Evolutionary conservation across 1,140 invertebrate genomes (phyloP).

Genomic region (Monomorium pharaonis): DNA sequence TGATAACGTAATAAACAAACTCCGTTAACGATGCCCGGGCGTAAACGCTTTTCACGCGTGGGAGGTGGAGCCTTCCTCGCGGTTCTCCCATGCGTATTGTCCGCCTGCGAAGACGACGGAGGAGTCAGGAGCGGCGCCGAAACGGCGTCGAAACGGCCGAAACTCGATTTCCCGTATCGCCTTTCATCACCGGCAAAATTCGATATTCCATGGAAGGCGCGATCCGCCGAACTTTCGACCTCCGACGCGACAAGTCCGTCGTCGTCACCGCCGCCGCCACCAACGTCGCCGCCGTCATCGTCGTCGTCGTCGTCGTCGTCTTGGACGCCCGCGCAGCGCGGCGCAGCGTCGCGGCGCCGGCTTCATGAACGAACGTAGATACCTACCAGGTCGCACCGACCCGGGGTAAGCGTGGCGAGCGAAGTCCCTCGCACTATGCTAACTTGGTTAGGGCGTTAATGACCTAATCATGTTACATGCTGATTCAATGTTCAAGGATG

Average conservation of each 20-base stretch:
- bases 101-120: slow-evolving; percentile 2
- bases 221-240: slow-evolving; percentile 50
- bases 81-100: slow-evolving; percentile 2
- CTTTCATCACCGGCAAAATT: slow-evolving; percentile 55
- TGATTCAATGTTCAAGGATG: slow-evolving; percentile 85
- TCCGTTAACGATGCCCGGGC: neutral
- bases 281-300: neutral
- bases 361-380: slow-evolving; percentile 79
- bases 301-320: slow-evolving; percentile 22
- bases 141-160: neutral
- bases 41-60: neutral
- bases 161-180: slow-evolving; percentile 57
- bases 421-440: slow-evolving; percentile 85
- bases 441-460: slow-evolving; percentile 85
- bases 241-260: slow-evolving; percentile 34
- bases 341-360: slow-evolving; percentile 47
- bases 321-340: slow-evolving; percentile 50
- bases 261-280: neutral
- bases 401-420: slow-evolving; percentile 79
- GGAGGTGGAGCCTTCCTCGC: neutral
- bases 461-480: slow-evolving; percentile 85
- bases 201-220: slow-evolving; percentile 53
- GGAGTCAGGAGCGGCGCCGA: neutral
- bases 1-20: slow-evolving; percentile 41
- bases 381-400: slow-evolving; percentile 65